Base-by-base conservation (phyloP, 2,113 vertebrate genomes). In the Scalopus aquaticus region DNA sequence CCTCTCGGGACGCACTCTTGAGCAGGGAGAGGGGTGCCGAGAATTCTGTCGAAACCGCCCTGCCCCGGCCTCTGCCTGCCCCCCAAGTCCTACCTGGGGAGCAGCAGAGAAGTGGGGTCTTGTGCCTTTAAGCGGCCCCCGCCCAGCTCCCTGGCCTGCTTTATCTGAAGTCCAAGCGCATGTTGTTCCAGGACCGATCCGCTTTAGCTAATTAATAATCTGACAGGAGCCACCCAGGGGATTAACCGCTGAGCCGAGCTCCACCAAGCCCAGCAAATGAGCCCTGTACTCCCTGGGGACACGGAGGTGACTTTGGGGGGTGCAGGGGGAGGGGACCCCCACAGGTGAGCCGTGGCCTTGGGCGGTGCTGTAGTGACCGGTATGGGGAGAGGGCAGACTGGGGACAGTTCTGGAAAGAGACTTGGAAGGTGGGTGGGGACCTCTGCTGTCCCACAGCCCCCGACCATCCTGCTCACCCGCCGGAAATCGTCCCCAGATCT, bases 151-250 rank as follows among this genome's bases (percentile, higher is more conserved):
- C 96, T 82, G 37, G 97, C 98, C 98, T 98, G 97, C 98, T 98
- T 98, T 98, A 98, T 98, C 98, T 98, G 98, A 98, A 98, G 98
- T 98, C 98, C 98, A 97, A 97, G 97, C 88, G 97, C 98, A 96
- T 98, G 98, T 98, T 98, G 97, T 98, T 98, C 98, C 98, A 98
- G 98, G 98, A 98, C 98, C 98, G 97, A 98, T 98, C 98, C 95
- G 98, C 98, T 98, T 98, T 98, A 98, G 98, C 98, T 98, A 98
- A 98, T 99, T 98, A 98, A 98, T 99, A 98, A 98, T 98, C 98
- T 98, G 98, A 98, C 98, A 98, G 98, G 98, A 98, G 98, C 98
- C 98, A 98, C 98, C 98, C 98, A 98, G 95, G 98, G 98, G 98
- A 98, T 98, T 98, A 98, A 98, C 97, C 72, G 95, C 96, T 93